A percentile compares a stretch with the other conserved stretches of the same genome.
These are phyloP conservation scores for Drosophila lutescens DNA, from an alignment of 2,888 invertebrate species.

Conservation along the genomic window DNA sequence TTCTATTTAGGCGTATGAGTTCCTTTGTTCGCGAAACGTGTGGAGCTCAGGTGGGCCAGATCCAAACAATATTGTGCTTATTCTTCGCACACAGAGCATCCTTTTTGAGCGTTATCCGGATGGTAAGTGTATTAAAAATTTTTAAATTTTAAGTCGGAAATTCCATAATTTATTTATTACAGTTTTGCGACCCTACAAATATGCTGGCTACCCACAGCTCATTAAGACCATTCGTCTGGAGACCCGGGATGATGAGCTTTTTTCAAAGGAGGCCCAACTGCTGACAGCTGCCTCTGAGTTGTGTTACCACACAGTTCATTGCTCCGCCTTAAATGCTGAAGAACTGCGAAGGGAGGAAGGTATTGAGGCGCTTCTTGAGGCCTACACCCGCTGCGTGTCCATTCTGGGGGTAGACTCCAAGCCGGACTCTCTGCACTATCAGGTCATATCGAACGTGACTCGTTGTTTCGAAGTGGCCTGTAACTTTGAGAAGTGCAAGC, in stretches of 20 bases:
- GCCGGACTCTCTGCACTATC: conserved; percentile 91
- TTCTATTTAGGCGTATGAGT: conserved; percentile 93
- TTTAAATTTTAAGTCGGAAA: background rate
- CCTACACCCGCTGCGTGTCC: conserved; percentile 96
- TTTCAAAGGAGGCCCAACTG: conserved; percentile 92
- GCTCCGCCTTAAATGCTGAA: conserved; percentile 98
- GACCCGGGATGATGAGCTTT: conserved; percentile 95
- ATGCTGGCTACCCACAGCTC: conserved; percentile 98
- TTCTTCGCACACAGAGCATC: conserved; percentile 96
- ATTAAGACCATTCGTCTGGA: conserved; percentile 97
- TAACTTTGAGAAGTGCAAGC: conserved; percentile 95
- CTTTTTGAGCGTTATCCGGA: conserved; percentile 95
- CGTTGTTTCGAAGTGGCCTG: conserved; percentile 98
- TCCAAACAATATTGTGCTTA: conserved; percentile 96
- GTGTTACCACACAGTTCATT: conserved; percentile 97
- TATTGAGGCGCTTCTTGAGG: conserved; percentile 92
- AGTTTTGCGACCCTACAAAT: conserved; percentile 98
- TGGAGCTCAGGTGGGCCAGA: conserved; percentile 96
- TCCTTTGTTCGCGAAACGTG: conserved; percentile 95
- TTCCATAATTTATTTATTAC: conserved; percentile 13
- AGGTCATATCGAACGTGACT: conserved; percentile 96
- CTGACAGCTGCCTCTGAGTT: conserved; percentile 96
- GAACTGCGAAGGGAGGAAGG: conserved; percentile 97
- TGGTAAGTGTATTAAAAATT: conserved; percentile 85
- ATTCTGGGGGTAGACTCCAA: conserved; percentile 93